Percentiles rank a stretch among this genome's conserved stretches.
phyloP scores from a whole-genome alignment of 2,113 vertebrate genomes.

The Oceanodroma tethys region DNA sequence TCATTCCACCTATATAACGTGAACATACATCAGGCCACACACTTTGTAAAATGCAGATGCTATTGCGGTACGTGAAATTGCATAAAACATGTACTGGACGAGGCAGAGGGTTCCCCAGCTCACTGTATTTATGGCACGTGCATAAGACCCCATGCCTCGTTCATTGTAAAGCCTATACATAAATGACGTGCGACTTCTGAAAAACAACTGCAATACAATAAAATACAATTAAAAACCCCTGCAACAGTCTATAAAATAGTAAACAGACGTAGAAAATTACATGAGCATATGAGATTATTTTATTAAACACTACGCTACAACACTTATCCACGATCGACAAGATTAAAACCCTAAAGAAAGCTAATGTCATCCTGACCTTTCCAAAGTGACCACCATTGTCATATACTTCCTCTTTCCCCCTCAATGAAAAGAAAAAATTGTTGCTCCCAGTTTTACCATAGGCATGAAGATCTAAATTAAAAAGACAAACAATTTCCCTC shows the following conservation, averaged over 20 bases:
- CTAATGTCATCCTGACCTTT: background rate
- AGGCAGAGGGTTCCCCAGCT: background rate
- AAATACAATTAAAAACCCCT: accelerated
- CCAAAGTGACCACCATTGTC: background rate
- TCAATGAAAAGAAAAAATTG: accelerated
- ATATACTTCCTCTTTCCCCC: background rate
- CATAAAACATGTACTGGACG: accelerated
- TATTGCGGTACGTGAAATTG: accelerated
- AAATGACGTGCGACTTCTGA: accelerated
- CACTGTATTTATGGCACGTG: accelerated
- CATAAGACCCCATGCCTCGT: background rate
- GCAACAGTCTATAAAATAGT: accelerated
- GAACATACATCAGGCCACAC: background rate
- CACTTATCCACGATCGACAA: accelerated
- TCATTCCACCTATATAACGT: accelerated
- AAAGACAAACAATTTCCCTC: background rate
- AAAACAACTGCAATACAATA: background rate
- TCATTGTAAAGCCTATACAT: background rate
- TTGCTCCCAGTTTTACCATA: background rate
- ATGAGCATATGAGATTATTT: accelerated
- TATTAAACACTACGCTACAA: accelerated
- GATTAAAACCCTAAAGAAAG: background rate
- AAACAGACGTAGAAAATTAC: accelerated
- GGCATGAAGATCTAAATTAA: accelerated
- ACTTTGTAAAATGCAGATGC: background rate